Evolutionary conservation across 2,888 invertebrate genomes (phyloP).

Genomic region (Trissolcus japonicus): DNA sequence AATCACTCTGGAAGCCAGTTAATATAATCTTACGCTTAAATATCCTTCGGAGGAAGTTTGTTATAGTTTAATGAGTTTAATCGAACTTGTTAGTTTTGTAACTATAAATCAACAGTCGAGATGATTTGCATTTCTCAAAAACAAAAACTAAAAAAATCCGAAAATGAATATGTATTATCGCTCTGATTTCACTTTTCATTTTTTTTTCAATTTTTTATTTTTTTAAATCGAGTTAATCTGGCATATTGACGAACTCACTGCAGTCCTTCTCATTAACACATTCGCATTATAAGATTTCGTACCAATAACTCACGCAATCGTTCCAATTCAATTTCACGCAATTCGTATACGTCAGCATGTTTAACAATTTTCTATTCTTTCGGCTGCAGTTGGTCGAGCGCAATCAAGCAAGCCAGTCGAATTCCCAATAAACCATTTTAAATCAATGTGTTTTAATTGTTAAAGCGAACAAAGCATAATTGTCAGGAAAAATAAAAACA

Average conservation of each 20-base stretch:
- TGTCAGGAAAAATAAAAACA: conserved; percentile 4
- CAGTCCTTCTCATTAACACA: conserved; percentile 32
- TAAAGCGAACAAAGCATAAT: conserved; percentile 7
- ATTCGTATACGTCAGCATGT: conserved; percentile 33
- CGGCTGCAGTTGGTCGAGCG: conserved; percentile 14
- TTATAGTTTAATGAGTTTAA: no score
- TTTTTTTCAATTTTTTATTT: not conserved
- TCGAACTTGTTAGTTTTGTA: no score
- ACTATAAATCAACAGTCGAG: no score
- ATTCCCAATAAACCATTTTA: conserved; percentile 6
- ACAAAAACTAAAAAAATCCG: no score
- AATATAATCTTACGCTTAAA: no score
- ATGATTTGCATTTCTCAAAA: not conserved
- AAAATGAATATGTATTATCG: not conserved
- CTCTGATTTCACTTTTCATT: not conserved
- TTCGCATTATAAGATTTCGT: conserved; percentile 34
- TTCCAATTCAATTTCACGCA: conserved; percentile 36
- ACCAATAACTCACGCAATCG: conserved; percentile 11
- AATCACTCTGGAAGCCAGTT: no score
- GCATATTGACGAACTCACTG: conserved; percentile 13
- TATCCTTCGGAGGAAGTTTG: no score
- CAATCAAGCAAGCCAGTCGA: conserved; percentile 39
- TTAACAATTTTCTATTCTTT: conserved; percentile 42
- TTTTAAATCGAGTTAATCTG: conserved; percentile 13
- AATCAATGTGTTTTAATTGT: conserved; percentile 13